Evolutionary conservation across 2,113 vertebrate species (phyloP).

Genomic region (Ciconia boyciana): DNA sequence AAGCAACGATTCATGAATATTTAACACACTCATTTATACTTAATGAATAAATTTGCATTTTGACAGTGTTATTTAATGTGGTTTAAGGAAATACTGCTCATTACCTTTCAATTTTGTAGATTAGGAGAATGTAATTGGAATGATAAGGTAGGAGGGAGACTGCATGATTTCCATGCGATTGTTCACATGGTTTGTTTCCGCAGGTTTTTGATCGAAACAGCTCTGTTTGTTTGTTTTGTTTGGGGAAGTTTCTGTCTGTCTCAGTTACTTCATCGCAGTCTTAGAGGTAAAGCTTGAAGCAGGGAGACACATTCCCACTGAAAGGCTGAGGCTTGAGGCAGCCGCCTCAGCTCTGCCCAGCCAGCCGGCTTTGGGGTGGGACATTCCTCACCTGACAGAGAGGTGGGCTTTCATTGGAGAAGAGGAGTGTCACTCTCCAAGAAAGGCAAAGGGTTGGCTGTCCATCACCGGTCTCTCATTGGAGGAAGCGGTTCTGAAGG

Average conservation of each 20-base stretch:
- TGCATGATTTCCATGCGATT: constrained; percentile 54
- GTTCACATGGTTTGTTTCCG: constrained; percentile 15
- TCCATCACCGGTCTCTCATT: fast-evolving
- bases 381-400: fast-evolving
- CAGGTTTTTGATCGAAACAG: neutral
- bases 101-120: constrained; percentile 79
- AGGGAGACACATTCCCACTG: fast-evolving
- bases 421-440: neutral
- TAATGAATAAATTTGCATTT: constrained; percentile 87
- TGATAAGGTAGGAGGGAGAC: constrained; percentile 66
- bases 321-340: neutral
- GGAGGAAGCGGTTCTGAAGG: neutral
- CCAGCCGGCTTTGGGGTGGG: fast-evolving
- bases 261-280: neutral
- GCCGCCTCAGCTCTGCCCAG: fast-evolving
- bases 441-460: neutral
- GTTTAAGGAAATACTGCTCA: constrained; percentile 81
- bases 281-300: neutral
- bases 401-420: neutral
- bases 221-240: neutral
- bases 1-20: constrained; percentile 84
- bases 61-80: constrained; percentile 82
- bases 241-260: neutral
- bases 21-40: constrained; percentile 83
- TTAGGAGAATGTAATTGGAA: constrained; percentile 77